Conservation (phyloP, 2,797 vertebrate genomes). For the Enteromius trimaculatus region DNA sequence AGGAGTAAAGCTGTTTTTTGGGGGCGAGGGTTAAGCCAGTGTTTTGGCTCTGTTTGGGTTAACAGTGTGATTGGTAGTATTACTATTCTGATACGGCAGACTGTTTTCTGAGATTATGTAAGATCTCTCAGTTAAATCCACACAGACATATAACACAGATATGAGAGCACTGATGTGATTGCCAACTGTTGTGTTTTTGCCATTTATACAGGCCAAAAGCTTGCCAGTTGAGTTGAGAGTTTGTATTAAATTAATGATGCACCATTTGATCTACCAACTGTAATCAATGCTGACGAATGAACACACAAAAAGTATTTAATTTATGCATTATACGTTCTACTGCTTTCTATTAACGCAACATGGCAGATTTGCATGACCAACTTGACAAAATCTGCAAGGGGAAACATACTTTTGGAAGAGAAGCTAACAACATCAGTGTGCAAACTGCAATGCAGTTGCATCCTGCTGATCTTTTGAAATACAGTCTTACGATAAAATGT, state of each 20-base stretch:
- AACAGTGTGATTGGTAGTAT: constrained; percentile 55
- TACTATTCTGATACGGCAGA: constrained; percentile 46
- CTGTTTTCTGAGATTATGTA: constrained; percentile 59
- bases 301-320: no score
- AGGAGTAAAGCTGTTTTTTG: no score
- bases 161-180: constrained; percentile 26
- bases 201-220: constrained; percentile 1
- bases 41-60: constrained; percentile 36
- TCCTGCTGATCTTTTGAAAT: background rate
- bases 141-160: constrained; percentile 41
- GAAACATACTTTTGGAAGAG: no score
- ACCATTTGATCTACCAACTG: no score
- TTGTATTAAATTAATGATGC: background rate
- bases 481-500: background rate
- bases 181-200: constrained; percentile 33
- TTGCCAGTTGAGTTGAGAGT: constrained; percentile 13
- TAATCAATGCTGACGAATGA: no score
- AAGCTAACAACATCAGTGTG: background rate
- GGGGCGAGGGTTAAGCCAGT: background rate
- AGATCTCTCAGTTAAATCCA: constrained; percentile 52
- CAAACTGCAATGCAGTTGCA: background rate
- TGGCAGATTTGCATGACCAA: no score
- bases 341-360: no score
- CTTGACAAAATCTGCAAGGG: no score
- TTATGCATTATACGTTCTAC: no score